These are phyloP conservation scores for Gerris lacustris DNA, from an alignment of 2,888 invertebrate genomes.

Conservation along the genomic window DNA sequence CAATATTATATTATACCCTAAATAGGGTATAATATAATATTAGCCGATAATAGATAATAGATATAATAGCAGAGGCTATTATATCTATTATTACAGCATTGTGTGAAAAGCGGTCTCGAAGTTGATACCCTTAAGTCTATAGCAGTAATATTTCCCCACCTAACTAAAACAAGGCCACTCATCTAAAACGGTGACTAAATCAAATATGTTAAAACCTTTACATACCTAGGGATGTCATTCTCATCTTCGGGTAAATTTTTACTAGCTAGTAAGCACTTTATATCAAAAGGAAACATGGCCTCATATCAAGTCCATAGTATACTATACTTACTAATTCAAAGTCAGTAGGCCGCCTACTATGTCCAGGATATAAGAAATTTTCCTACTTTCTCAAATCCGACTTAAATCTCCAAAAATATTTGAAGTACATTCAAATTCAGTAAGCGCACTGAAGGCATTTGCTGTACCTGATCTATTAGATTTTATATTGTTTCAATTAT, in stretches of 20 bases:
- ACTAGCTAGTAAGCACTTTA: not conserved
- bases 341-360: no score
- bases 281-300: constrained; percentile 4
- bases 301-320: not conserved
- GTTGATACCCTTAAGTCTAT: constrained; percentile 8
- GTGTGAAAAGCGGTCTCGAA: constrained; percentile 9
- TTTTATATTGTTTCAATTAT: no score
- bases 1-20: no score
- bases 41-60: no score
- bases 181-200: constrained; percentile 11
- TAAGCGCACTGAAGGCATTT: no score
- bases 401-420: no score
- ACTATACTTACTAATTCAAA: not conserved
- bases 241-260: not conserved
- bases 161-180: not conserved
- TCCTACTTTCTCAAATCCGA: no score
- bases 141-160: not conserved
- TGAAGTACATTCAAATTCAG: no score
- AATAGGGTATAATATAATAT: no score
- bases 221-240: not conserved
- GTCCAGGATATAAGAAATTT: no score
- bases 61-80: constrained; percentile 17
- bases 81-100: constrained; percentile 3
- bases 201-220: constrained; percentile 6
- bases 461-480: no score